These are phyloP conservation scores for Drymonia ruficornis DNA, from an alignment of 2,888 invertebrate species.

Conservation along the genomic window DNA sequence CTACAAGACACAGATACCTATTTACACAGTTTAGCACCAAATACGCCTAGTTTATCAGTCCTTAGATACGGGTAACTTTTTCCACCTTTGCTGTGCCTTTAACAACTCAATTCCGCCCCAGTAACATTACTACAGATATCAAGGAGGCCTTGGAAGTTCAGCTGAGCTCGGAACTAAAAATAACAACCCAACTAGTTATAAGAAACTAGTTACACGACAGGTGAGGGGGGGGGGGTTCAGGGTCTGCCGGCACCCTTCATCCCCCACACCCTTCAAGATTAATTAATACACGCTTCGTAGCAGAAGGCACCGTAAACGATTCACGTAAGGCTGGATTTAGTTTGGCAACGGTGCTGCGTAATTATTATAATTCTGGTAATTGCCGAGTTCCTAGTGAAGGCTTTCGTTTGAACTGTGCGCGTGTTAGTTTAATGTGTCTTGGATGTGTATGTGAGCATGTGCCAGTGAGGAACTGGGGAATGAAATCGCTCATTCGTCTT, in stretches of 20 bases:
- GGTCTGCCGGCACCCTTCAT: conserved; percentile 7
- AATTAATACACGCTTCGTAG: conserved; percentile 27
- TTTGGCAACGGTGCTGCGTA: conserved; percentile 10
- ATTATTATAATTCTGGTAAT: conserved; percentile 44
- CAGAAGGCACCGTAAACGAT: conserved; percentile 26
- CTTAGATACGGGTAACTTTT: too few species aligned
- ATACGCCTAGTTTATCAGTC: too few species aligned
- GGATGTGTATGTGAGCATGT: neutral
- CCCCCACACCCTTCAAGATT: conserved; percentile 9
- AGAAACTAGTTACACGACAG: conserved; percentile 6
- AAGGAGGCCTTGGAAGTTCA: neutral
- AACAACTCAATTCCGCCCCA: neutral
- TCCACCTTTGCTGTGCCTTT: too few species aligned
- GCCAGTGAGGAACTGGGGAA: neutral
- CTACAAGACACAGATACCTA: too few species aligned
- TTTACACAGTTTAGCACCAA: too few species aligned
- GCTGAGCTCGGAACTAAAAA: neutral
- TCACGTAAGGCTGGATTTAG: conserved; percentile 22
- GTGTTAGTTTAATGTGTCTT: neutral
- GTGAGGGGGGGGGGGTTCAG: conserved; percentile 12
- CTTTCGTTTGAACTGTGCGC: conserved; percentile 18
- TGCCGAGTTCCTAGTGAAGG: conserved; percentile 26
- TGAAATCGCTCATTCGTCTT: neutral
- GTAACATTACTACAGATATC: neutral
- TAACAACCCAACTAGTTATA: neutral